Percentiles rank a stretch among this genome's conserved stretches.
Conservation (phyloP, 2,113 vertebrate species). For the Ophthalmolycus amberensis region DNA sequence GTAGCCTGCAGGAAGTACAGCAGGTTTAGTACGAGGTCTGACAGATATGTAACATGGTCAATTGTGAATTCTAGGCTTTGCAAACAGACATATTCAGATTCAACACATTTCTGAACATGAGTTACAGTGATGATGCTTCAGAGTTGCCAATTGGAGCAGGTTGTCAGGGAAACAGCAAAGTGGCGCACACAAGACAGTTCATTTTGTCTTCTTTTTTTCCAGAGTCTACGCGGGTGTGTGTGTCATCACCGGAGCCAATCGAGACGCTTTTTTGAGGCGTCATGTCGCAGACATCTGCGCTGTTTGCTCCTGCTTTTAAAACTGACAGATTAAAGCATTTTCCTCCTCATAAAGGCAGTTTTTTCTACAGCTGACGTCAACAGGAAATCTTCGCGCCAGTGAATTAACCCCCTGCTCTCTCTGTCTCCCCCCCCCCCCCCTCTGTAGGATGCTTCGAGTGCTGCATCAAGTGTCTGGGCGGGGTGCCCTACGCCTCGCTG, state of each 20-base stretch:
- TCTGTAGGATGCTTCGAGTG: slow-evolving; percentile 97
- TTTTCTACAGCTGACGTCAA: too few relatives aligned
- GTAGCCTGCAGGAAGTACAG: neutral
- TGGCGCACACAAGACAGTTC: slow-evolving; percentile 72
- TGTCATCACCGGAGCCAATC: too few relatives aligned
- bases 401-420: slow-evolving; percentile 8
- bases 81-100: slow-evolving; percentile 2
- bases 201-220: slow-evolving; percentile 49
- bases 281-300: too few relatives aligned
- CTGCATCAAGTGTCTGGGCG: slow-evolving; percentile 99
- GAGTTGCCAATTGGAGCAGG: slow-evolving; percentile 66
- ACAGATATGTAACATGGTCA: neutral
- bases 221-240: too few relatives aligned
- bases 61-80: neutral
- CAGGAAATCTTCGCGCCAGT: too few relatives aligned
- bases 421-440: slow-evolving; percentile 65
- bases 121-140: slow-evolving; percentile 51
- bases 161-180: slow-evolving; percentile 84
- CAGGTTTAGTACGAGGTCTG: neutral
- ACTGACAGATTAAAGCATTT: too few relatives aligned
- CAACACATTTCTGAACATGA: slow-evolving; percentile 37
- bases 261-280: too few relatives aligned
- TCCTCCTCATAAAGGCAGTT: too few relatives aligned
- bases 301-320: too few relatives aligned
- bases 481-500: slow-evolving; percentile 97